Base-by-base conservation (phyloP, 2,888 invertebrate species). In the Eupithecia tripunctaria region DNA sequence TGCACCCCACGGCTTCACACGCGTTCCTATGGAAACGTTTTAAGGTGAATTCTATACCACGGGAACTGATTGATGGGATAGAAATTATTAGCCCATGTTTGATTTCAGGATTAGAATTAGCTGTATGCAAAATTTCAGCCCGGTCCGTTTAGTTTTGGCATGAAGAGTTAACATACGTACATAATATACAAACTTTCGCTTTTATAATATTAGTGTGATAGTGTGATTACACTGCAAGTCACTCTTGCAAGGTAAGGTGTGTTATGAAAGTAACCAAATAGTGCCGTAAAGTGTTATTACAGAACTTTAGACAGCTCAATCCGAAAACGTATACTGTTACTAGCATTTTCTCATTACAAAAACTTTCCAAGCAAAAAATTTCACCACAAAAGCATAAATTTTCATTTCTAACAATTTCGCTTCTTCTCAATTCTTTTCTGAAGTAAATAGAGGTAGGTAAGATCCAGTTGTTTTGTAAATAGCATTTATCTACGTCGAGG, bases 391-490 rank as follows among this genome's bases (percentile, higher is more conserved):
- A 72, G 74, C 67, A 62, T 73, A 67, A 78, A 72, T 75, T 71
- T 63, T 72, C 68, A 74, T 77, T 72, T 73, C 69, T 74, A 72
- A 67, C 71, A 51, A 68, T 71, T 74, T 74, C 47, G 75, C 74
- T 70, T 72, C 70, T 77, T 74, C 71, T 70, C 66, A 76, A 77
- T 73, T 76, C 72, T 69, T 75, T 76, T 77, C 71, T 29, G 67
- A n/a, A 66, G 68, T 70, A 72, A 73, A 74, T 72, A 62, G 73
- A 66, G 73, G 77, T 74, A 66, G 73, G 77, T 77, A 69, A 71
- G 51, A 71, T 68, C 51, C 70, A 74, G 76, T 76, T 80, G 75
- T 80, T 78, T 75, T 73, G 77, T 78, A 76, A 76, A 73, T 67
- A 78, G 70, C 75, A 73, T 76, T 76, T 72, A 76, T 75, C 72